These are phyloP conservation scores for Rousettus leschenaultii DNA, from an alignment of 2,113 vertebrate species.

Conservation along the genomic window DNA sequence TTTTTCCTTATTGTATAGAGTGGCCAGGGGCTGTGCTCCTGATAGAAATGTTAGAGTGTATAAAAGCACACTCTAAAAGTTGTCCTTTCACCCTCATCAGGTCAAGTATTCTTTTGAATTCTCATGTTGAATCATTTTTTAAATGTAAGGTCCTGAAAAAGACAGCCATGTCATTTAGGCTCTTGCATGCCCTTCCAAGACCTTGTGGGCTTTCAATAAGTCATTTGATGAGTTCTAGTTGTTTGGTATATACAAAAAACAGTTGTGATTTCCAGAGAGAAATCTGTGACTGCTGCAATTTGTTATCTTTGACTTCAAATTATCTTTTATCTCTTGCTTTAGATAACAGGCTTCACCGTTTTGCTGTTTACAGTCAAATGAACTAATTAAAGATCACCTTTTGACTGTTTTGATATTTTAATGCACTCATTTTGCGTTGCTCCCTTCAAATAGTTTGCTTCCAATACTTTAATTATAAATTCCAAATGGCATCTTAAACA, in stretches of 20 bases:
- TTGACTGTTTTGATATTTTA: slow-evolving; percentile 45
- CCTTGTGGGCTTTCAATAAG: slow-evolving; percentile 45
- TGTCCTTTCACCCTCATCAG: not conserved
- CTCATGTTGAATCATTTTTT: not conserved
- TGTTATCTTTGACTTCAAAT: slow-evolving; percentile 51
- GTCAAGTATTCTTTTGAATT: not conserved
- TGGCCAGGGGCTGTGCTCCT: not conserved
- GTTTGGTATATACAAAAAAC: slow-evolving; percentile 49
- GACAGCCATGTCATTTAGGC: not conserved
- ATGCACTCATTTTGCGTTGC: slow-evolving; percentile 56
- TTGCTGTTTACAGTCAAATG: slow-evolving; percentile 67
- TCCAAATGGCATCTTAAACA: slow-evolving; percentile 40
- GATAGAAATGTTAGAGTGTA: not conserved
- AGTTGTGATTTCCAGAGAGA: slow-evolving; percentile 60
- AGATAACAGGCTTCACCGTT: slow-evolving; percentile 62
- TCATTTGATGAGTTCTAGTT: slow-evolving; percentile 57
- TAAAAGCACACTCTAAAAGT: not conserved
- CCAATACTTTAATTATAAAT: slow-evolving; percentile 62
- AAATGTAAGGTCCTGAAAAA: slow-evolving; percentile 17
- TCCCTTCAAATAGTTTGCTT: slow-evolving; percentile 64
- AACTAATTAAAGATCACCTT: slow-evolving; percentile 64
- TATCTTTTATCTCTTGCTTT: slow-evolving; percentile 68
- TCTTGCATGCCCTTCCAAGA: slow-evolving; percentile 13
- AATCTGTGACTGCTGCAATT: slow-evolving; percentile 46
- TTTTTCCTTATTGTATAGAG: not conserved